Conservation (phyloP, 2,888 invertebrate species). For the Polyommatus icarus region DNA sequence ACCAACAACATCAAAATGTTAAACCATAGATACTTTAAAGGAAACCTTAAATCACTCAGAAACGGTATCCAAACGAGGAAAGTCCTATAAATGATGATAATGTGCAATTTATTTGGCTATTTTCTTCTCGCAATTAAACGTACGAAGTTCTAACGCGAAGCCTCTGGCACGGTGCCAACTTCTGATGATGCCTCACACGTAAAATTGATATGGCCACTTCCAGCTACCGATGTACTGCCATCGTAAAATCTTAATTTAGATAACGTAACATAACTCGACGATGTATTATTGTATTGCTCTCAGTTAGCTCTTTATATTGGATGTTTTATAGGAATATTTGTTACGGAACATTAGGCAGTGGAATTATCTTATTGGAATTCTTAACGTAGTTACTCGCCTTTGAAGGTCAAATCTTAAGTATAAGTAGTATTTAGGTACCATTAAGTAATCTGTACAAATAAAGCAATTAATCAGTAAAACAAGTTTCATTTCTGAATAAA, state of each 20-base stretch:
- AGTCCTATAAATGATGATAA: neutral
- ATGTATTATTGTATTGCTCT: slow-evolving; percentile 5
- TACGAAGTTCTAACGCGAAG: neutral
- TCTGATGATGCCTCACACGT: slow-evolving; percentile 21
- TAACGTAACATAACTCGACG: slow-evolving; percentile 2
- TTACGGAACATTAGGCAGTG: slow-evolving; percentile 12
- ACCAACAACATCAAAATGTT: too few species aligned
- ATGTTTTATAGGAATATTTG: slow-evolving; percentile 13
- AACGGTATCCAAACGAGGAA: neutral
- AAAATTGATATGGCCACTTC: slow-evolving; percentile 20
- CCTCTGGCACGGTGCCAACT: slow-evolving; percentile 14
- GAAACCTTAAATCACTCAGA: too few species aligned
- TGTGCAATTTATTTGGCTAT: slow-evolving; percentile 7
- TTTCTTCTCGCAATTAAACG: slow-evolving; percentile 10
- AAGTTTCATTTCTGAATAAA: too few species aligned
- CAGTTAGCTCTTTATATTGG: neutral
- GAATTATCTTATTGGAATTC: slow-evolving; percentile 17
- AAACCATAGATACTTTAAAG: too few species aligned
- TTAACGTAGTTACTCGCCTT: neutral
- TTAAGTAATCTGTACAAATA: neutral
- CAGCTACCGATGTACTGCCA: slow-evolving; percentile 4
- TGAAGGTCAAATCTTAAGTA: neutral
- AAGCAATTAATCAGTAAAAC: too few species aligned
- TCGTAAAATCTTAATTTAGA: slow-evolving; percentile 11
- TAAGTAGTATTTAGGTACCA: neutral